These are phyloP conservation scores for Escarpia spicata DNA, from an alignment of 2,888 invertebrate species.

Conservation along the genomic window DNA sequence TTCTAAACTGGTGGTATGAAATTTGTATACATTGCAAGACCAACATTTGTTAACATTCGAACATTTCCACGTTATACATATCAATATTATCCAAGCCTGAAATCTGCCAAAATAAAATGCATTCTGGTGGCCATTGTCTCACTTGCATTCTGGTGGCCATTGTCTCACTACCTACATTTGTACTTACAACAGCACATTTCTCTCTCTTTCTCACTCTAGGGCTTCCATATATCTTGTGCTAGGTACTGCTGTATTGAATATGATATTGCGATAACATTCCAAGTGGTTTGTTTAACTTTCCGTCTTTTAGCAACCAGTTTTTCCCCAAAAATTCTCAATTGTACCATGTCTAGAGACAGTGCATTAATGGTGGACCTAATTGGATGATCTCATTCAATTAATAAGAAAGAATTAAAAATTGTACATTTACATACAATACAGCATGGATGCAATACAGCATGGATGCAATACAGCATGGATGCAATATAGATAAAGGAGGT, in stretches of 20 bases:
- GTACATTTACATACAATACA: background rate
- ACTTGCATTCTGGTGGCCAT: background rate
- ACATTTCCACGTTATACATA: background rate
- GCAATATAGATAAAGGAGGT: background rate
- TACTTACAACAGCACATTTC: background rate
- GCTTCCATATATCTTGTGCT: too few species aligned
- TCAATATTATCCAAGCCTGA: background rate
- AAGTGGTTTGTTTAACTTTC: background rate
- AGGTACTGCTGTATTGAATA: background rate
- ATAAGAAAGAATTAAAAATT: background rate
- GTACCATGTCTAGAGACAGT: background rate
- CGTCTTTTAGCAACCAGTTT: background rate
- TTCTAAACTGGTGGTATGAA: background rate
- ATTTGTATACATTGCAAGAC: background rate
- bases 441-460: background rate
- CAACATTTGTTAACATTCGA: background rate
- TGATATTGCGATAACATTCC: background rate
- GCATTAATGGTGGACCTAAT: background rate
- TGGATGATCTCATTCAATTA: background rate
- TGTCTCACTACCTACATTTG: background rate
- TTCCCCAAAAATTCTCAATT: background rate
- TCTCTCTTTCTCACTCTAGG: background rate
- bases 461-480: background rate
- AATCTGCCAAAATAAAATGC: background rate
- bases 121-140: background rate